These are phyloP conservation scores for Dasypolia templi DNA, from an alignment of 2,888 invertebrate species.

Conservation along the genomic window DNA sequence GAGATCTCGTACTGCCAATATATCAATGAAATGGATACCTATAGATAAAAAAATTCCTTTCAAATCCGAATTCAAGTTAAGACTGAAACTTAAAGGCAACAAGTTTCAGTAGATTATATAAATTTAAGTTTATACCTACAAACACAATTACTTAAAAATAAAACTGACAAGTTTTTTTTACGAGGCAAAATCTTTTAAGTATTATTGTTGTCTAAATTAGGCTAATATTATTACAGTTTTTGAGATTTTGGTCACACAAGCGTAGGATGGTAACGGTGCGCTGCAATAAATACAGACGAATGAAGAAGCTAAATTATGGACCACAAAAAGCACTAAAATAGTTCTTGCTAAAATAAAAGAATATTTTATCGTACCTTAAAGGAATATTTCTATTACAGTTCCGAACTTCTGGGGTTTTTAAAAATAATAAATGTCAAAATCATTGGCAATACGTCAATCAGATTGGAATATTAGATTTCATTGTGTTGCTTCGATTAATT, in stretches of 20 bases:
- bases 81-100: no score
- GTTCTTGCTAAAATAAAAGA: slow-evolving; percentile 10
- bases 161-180: no score
- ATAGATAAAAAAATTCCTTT: no score
- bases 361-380: not conserved
- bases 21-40: no score
- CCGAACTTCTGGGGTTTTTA: not conserved
- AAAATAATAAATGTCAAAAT: not conserved
- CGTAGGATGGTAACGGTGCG: slow-evolving; percentile 58
- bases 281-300: slow-evolving; percentile 27
- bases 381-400: not conserved
- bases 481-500: no score
- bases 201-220: slow-evolving; percentile 26
- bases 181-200: not conserved
- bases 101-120: no score
- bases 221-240: slow-evolving; percentile 38
- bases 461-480: not conserved
- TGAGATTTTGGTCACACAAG: slow-evolving; percentile 43
- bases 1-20: no score
- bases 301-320: not conserved
- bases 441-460: not conserved
- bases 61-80: no score
- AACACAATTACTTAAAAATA: no score
- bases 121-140: no score
- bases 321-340: slow-evolving; percentile 15